These are phyloP conservation scores for Lichenostomus cassidix DNA, from an alignment of 2,113 vertebrate species.

Conservation along the genomic window DNA sequence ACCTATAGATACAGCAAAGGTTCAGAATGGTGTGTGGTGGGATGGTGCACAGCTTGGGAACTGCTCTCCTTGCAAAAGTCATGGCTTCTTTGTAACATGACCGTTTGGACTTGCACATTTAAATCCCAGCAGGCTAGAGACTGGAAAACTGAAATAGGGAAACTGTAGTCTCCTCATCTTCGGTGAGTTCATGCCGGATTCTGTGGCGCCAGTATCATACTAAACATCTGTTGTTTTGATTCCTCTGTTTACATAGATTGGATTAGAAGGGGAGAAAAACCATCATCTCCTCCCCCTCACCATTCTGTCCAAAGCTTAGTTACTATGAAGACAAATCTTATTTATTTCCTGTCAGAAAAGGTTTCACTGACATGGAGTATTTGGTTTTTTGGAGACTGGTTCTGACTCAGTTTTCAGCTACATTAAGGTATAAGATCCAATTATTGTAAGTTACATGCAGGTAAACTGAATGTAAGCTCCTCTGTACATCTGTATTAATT, in stretches of 20 bases:
- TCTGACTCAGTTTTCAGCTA: neutral
- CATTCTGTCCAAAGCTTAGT: neutral
- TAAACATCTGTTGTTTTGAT: slow-evolving; percentile 37
- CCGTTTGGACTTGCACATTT: neutral
- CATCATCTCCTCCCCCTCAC: neutral
- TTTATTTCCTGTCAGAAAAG: neutral
- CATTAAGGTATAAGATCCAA: neutral
- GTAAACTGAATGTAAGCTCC: neutral
- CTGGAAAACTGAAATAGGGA: neutral
- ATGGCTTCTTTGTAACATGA: neutral
- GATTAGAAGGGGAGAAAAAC: neutral
- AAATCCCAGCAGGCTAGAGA: neutral
- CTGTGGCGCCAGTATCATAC: neutral
- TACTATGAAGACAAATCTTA: neutral
- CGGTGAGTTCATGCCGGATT: neutral
- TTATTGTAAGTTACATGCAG: neutral
- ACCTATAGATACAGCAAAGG: neutral
- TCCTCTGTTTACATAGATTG: neutral
- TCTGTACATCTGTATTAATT: neutral
- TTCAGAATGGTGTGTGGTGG: neutral
- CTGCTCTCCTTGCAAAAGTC: neutral
- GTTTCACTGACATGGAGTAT: neutral
- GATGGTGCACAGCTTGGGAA: neutral
- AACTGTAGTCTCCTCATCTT: neutral
- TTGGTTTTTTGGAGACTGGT: neutral